Evolutionary conservation across 2,797 vertebrate genomes (phyloP).

Genomic region (Phaenicophaeus curvirostris): DNA sequence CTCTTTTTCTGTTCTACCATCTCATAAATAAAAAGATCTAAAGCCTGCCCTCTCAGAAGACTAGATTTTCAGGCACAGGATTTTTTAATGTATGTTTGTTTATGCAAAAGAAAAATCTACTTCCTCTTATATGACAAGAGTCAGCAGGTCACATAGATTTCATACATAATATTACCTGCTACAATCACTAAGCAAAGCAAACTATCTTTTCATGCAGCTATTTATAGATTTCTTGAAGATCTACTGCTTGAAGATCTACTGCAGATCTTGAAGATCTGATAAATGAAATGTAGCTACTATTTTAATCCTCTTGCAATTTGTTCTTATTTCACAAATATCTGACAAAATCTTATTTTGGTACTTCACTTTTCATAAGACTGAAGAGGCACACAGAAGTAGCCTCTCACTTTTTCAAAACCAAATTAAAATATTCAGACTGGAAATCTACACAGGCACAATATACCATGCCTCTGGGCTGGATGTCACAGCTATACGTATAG

Average conservation of each 20-base stretch:
- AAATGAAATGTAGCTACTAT: neutral
- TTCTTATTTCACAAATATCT: neutral
- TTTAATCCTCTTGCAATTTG: neutral
- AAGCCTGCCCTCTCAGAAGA: neutral
- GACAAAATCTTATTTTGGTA: neutral
- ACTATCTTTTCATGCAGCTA: neutral
- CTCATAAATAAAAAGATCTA: neutral
- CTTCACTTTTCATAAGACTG: neutral
- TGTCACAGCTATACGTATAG: neutral
- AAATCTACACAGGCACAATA: neutral
- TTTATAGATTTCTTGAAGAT: neutral
- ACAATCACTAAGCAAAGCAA: neutral
- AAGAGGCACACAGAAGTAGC: neutral
- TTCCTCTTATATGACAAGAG: neutral
- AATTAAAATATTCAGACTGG: neutral
- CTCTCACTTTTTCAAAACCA: neutral
- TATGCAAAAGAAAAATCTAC: neutral
- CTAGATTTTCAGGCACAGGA: neutral
- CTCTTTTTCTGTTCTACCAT: neutral
- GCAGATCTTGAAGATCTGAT: too few species aligned
- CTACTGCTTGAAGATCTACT: neutral
- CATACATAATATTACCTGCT: neutral
- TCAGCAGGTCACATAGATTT: neutral
- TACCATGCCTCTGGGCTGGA: neutral
- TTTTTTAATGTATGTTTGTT: neutral